Evolutionary conservation across 2,888 invertebrate genomes (phyloP), one percentile per base, ranked within the genome.

Genomic region (Cataglyphis cursor): DNA sequence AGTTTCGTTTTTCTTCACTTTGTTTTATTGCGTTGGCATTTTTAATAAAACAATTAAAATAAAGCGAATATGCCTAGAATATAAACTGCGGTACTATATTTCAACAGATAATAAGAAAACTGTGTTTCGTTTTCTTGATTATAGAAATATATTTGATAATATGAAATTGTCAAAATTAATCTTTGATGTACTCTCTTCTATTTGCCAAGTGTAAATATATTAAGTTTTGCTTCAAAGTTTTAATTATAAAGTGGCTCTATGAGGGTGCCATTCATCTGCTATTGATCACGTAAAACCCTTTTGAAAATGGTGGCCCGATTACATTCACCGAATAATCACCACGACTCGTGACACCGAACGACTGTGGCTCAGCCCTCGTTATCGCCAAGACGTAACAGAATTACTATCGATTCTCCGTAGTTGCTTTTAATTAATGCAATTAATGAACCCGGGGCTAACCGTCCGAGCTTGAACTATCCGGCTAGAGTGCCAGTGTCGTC

Each of bases 371-470:
- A 70, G 41, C 51, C 78, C 81, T 85, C 84, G 81, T 85, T 84
- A 84, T 73, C 84, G 83, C 82, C 84, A 81, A 86, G 87, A 88
- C 86, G 83, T 90, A 91, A 90, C 87, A 70, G 85, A 89, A 85
- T 91, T 91, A 89, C 84, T 86, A 89, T 88, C 89, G 88, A 89
- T 88, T 88, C 84, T 70, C 80, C 81, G 86, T 72, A 87, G 88
- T 86, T 86, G 85, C 81, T 90, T 90, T 90, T 92, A 92, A 92
- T 91, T 91, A 91, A 92, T 89, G 85, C 87, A 86, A 91, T 91
- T 91, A 89, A 88, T 90, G 86, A 87, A 85, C 85, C 86, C 89
- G 83, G 54, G n/a, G 54, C 87, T 88, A 90, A 91, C 90, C 86
- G 81, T 85, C 51, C 54, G 82, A 86, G 89, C 86, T 73, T 76